Evolutionary conservation across 2,113 vertebrate genomes (phyloP).

Genomic region (Pristiophorus japonicus): DNA sequence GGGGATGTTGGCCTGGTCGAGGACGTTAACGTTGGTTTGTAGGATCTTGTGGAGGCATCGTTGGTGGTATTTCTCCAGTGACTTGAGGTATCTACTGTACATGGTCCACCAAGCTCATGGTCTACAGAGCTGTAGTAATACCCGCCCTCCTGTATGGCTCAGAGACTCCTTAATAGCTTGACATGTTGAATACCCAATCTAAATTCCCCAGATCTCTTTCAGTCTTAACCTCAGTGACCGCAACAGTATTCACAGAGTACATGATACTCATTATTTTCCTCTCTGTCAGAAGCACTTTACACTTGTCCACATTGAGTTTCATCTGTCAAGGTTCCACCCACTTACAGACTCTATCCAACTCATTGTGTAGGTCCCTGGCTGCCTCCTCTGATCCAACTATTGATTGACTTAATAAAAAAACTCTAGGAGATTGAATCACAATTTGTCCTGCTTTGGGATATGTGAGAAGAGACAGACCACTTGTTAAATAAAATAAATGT

Average conservation of each 20-base stretch:
- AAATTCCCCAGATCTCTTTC: neutral
- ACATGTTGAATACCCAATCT: neutral
- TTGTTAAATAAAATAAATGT: neutral
- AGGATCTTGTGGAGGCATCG: no score
- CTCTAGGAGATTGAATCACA: neutral
- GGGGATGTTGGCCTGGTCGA: no score
- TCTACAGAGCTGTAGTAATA: no score
- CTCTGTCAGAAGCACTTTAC: neutral
- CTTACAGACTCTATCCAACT: neutral
- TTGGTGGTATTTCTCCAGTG: no score
- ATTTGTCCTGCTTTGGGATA: neutral
- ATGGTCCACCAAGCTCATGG: no score
- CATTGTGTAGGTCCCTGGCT: neutral
- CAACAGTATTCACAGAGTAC: neutral
- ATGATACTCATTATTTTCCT: neutral
- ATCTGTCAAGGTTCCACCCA: neutral
- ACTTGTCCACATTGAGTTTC: neutral
- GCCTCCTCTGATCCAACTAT: neutral
- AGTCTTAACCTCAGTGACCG: neutral
- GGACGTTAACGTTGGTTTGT: no score
- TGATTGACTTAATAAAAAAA: neutral
- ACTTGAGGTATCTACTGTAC: no score
- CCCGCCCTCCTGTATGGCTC: no score
- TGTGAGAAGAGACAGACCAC: neutral
- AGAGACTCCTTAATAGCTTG: no score